Evolutionary conservation across 2,888 invertebrate species (phyloP), one percentile per base, ranked within the genome.

Genomic region (Stictocephala bisonia): DNA sequence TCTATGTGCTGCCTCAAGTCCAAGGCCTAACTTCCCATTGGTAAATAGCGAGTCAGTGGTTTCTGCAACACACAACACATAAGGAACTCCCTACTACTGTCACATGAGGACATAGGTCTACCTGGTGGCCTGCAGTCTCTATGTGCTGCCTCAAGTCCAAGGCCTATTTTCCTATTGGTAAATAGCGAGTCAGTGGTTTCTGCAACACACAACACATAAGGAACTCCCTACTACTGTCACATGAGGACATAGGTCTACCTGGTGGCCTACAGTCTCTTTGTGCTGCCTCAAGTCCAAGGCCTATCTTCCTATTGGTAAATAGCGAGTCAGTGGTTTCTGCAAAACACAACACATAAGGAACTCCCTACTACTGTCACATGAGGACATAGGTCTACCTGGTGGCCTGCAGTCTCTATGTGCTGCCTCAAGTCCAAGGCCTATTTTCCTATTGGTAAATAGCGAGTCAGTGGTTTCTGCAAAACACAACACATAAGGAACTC

Each of bases 381-480:
- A 68, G 93, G 92, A 85, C 96, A 97, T 78, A 95, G 85, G 79
- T 95, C 94, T 75, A 94, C 88, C 84, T 96, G 95, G 85, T 97
- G 97, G 66, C 97, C 97, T 31, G 97, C 96, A 9, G 94, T 92
- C 85, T 96, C 96, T 76, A 97, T 95, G 84, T 97, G 97, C 75
- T 92, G 88, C 26, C 94, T 89, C 73, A 98, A 87, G 84, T 98
- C 95, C 83, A 98, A 90, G 71, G 86, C 85, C 60, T 78, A 92
- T 35, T 93, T 90, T 80, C 95, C 91, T 77, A 96, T 94, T 20
- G 97, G 97, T 79, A 98, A 88, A 86, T 97, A 98, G 75, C 97
- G 87, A 0, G 97, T 98, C 81, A 98, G 87, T 0, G 98, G 97
- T n/a, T 97, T 88, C 85, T 96, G 92, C 78, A 90, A 78, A n/a